Conservation (phyloP, 2,797 vertebrate species). For the Spheniscus humboldti region DNA sequence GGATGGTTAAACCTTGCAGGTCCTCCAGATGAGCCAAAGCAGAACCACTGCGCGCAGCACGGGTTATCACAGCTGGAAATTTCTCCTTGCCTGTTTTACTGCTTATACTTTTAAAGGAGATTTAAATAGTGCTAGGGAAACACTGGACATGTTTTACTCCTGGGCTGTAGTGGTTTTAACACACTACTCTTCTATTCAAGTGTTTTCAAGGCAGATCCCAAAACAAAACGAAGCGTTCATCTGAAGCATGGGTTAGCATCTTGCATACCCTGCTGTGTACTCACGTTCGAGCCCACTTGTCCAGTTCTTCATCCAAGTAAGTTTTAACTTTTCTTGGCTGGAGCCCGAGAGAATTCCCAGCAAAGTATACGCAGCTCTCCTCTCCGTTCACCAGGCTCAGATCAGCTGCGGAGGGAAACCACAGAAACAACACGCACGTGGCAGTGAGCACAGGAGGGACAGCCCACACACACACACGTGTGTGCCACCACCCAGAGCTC, state of each 20-base stretch:
- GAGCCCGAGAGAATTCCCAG: constrained; percentile 90
- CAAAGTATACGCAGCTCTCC: constrained; percentile 85
- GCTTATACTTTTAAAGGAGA: background rate
- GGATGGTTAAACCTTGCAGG: background rate
- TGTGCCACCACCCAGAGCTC: background rate
- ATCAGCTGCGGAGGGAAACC: constrained; percentile 74
- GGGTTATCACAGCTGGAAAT: background rate
- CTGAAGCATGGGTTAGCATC: background rate
- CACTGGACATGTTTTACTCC: background rate
- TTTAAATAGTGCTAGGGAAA: background rate
- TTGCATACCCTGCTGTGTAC: background rate
- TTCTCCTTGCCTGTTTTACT: background rate
- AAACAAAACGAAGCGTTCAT: background rate
- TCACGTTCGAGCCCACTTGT: constrained; percentile 92
- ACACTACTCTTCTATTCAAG: background rate
- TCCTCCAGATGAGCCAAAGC: background rate
- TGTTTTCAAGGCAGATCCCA: background rate
- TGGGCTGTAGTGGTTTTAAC: background rate
- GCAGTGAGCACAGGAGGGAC: background rate
- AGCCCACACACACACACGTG: fast-evolving
- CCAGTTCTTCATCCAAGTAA: constrained; percentile 89
- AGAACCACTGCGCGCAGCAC: background rate
- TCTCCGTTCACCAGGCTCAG: constrained; percentile 77
- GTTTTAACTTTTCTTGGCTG: constrained; percentile 83
- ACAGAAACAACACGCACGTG: fast-evolving